Evolutionary conservation across 1,140 invertebrate genomes (phyloP), one percentile per base, ranked within the genome.

Genomic region (Anagrus nilaparvatae): DNA sequence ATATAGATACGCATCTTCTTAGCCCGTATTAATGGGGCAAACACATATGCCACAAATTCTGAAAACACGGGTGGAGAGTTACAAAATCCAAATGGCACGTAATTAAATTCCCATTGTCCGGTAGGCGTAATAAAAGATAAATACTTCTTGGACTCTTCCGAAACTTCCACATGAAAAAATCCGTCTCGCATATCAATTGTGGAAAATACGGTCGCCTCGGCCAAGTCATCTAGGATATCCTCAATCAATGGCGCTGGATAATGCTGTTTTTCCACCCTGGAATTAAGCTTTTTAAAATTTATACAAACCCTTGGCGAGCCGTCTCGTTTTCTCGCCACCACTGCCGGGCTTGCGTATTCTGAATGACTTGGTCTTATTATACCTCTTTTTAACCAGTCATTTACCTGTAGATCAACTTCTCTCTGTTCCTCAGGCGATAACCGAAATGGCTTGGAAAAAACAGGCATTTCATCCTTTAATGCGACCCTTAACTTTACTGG

Each of bases 121-220:
- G 17, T 9, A 21, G 43, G 38, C 2, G 54, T 51, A 9, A 58
- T 48, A 37, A 64, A 59, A 25, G 61, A 48, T 5, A 47, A 54
- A 35, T 56, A 61, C 10, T 55, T 47, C 30, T 35, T 46, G 43
- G 47, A 46, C 27, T 47, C 19, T 25, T 56, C 47, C 14, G 50
- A 34, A 0, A 66, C 43, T 6, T 37, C 23, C 3, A 67, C 48
- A 31, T 69, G 60, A 39, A 55, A 58, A 47, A 58, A 70, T 6
- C 57, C 64, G 32, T 53, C 52, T 29, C 45, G 52, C 20, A 65
- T 18, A 44, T 65, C 63, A 7, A 69, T 41, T 12, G 48, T 53
- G 6, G 42, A 53, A 35, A 59, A 62, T 8, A 53, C 40, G 21
- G 44, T 46, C 8, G 34, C 48, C 5, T 48, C 24, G 1, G 25